A percentile compares a stretch with the other conserved stretches of the same genome.
Evolutionary conservation across 53 echinoderm and acorn worm genomes (phyloP).

Genomic region (Crossaster papposus): DNA sequence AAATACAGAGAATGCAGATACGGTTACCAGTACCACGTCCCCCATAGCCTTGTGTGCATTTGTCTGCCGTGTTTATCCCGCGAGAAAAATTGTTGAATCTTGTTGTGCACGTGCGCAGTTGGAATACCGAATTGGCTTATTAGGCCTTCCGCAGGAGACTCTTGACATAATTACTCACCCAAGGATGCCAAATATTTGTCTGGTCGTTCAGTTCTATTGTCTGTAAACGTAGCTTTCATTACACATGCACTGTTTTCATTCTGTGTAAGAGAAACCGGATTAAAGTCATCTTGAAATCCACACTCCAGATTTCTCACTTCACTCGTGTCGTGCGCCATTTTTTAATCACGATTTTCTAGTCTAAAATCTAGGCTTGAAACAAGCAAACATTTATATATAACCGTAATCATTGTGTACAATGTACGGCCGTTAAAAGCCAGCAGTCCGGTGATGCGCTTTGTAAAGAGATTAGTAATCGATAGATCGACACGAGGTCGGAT

Average conservation of each 20-base stretch:
- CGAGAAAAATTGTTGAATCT: too few relatives aligned
- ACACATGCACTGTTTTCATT: not conserved
- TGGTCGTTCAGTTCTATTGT: constrained; percentile 44
- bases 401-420: not conserved
- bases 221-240: not conserved
- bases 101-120: too few relatives aligned
- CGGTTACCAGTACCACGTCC: too few relatives aligned
- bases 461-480: not conserved
- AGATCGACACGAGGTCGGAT: not conserved
- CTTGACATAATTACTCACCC: constrained; percentile 63
- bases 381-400: not conserved
- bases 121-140: too few relatives aligned
- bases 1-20: too few relatives aligned
- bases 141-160: too few relatives aligned
- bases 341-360: not conserved
- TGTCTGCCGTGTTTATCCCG: too few relatives aligned
- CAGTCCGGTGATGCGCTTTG: not conserved
- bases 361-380: not conserved
- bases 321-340: constrained; percentile 16
- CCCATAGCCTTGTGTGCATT: too few relatives aligned
- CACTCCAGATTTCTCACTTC: not conserved
- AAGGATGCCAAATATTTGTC: constrained; percentile 60
- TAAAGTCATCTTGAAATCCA: constrained; percentile 65
- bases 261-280: constrained; percentile 24
- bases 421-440: not conserved